These are phyloP conservation scores for Plebejus argus DNA, from an alignment of 2,888 invertebrate genomes.

Conservation along the genomic window DNA sequence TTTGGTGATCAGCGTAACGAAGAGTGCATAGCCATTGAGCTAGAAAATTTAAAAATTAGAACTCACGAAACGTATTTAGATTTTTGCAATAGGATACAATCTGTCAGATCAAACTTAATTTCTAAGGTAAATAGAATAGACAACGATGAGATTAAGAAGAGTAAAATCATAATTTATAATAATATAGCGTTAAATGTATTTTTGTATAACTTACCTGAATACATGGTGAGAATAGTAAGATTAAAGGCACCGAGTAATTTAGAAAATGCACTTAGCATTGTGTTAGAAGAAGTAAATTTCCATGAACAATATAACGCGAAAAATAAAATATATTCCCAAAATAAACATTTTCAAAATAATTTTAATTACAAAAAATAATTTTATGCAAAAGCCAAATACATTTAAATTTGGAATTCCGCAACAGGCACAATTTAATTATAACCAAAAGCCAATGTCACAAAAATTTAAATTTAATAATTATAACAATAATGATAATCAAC, in stretches of 20 bases:
- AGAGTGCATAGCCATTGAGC: conserved; percentile 31
- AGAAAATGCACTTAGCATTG: conserved; percentile 31
- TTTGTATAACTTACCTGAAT: neutral
- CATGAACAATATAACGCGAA: conserved; percentile 26
- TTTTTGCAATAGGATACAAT: conserved; percentile 29
- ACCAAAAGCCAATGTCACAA: neutral
- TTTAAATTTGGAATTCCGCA: neutral
- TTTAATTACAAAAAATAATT: neutral
- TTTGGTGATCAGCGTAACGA: conserved; percentile 33
- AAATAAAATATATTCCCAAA: conserved; percentile 21
- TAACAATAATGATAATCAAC: neutral
- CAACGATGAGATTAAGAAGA: neutral
- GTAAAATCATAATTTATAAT: neutral
- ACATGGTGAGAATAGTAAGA: conserved; percentile 1
- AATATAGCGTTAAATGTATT: neutral
- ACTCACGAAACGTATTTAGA: conserved; percentile 17
- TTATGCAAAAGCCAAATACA: neutral
- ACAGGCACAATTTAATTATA: neutral
- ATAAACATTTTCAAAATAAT: conserved; percentile 6
- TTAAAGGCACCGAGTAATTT: conserved; percentile 1
- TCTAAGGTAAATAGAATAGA: neutral
- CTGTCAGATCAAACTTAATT: conserved; percentile 8
- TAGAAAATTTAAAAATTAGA: conserved; percentile 28
- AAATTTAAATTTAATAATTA: neutral
- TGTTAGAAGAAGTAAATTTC: conserved; percentile 32